phyloP scores from a whole-genome alignment of 2,113 vertebrate genomes.

The Anarhynchus alexandrinus region DNA sequence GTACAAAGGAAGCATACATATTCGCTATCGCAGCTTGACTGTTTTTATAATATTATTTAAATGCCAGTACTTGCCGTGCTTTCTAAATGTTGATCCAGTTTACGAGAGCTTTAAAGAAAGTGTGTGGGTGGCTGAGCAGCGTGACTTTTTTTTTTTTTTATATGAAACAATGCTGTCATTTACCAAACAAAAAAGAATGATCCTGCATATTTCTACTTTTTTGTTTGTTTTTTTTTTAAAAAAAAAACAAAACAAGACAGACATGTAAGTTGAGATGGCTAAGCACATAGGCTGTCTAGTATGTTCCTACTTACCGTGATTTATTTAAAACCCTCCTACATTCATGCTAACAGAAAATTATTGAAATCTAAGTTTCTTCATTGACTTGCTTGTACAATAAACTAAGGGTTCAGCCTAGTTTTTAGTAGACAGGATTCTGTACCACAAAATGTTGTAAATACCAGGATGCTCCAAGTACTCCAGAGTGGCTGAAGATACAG shows the following conservation, averaged over 20 bases:
- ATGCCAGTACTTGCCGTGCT: constrained; percentile 24
- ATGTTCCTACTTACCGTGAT: neutral
- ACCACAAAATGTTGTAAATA: neutral
- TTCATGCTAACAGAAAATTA: neutral
- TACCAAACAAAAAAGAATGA: neutral
- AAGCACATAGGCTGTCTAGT: neutral
- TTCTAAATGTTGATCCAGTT: constrained; percentile 42
- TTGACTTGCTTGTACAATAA: neutral
- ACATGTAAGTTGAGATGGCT: neutral
- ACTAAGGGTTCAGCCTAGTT: neutral
- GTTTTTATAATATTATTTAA: neutral
- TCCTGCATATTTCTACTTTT: neutral
- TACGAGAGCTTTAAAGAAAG: neutral
- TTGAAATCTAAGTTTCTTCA: neutral
- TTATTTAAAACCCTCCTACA: neutral
- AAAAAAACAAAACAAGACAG: neutral
- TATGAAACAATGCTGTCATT: neutral
- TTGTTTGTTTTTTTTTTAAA: neutral
- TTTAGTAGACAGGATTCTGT: neutral
- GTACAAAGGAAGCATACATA: neutral
- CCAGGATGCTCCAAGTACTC: neutral
- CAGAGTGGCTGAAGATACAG: neutral
- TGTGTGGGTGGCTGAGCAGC: constrained; percentile 16
- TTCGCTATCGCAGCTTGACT: neutral
- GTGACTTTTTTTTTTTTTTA: neutral